Conservation (phyloP, 2,888 invertebrate genomes). For the Rhabditoides inermis region DNA sequence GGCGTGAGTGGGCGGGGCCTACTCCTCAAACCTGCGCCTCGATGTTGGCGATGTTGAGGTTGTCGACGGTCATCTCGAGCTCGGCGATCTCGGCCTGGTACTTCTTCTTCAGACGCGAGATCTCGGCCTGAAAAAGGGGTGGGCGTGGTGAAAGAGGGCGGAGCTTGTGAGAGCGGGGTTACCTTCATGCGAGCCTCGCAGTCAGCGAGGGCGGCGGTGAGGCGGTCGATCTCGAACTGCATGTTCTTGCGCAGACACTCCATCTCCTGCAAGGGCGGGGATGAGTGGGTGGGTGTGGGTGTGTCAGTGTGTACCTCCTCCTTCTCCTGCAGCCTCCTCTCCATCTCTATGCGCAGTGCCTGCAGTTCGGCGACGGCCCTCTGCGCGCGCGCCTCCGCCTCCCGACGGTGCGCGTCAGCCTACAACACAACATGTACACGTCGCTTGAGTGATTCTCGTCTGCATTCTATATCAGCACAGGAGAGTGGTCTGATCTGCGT, state of each 20-base stretch:
- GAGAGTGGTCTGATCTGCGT: conserved; percentile 33
- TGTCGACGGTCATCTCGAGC: conserved; percentile 86
- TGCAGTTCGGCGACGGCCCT: conserved; percentile 82
- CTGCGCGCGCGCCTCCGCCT: conserved; percentile 87
- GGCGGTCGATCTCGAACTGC: conserved; percentile 89
- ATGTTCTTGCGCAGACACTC: conserved; percentile 84
- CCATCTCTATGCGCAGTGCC: conserved; percentile 80
- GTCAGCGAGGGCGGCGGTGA: conserved; percentile 84
- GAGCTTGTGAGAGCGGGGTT: background rate
- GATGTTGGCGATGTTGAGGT: conserved; percentile 92
- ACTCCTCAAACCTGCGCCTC: too few relatives aligned
- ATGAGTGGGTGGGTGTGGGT: too few relatives aligned
- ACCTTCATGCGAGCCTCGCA: conserved; percentile 81
- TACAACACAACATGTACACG: too few relatives aligned
- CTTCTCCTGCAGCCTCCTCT: conserved; percentile 90
- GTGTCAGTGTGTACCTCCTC: too few relatives aligned
- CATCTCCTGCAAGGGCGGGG: too few relatives aligned
- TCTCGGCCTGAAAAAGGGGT: conserved; percentile 64
- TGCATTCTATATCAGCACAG: too few relatives aligned
- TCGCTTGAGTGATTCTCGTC: too few relatives aligned
- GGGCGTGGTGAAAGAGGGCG: background rate
- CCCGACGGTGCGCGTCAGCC: conserved; percentile 87
- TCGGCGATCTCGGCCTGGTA: conserved; percentile 90
- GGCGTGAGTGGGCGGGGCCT: too few relatives aligned
- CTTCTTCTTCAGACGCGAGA: conserved; percentile 94